Conservation (phyloP, 2,113 vertebrate species). For the Anas platyrhynchos region DNA sequence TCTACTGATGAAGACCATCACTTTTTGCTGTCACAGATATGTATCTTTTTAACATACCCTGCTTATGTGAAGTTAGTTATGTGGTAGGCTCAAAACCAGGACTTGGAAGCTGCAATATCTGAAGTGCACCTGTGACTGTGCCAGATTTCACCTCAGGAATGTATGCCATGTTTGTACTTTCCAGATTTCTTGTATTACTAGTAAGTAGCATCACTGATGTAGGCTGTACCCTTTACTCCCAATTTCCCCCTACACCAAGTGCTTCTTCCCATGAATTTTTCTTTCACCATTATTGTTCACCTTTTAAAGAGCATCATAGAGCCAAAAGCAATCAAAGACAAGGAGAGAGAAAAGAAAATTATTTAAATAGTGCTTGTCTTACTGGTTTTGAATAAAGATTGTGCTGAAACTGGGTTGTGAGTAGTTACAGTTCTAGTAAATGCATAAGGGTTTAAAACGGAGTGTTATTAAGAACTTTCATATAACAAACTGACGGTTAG, state of each 20-base stretch:
- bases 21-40: slow-evolving; percentile 21
- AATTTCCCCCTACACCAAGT: not conserved
- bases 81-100: not conserved
- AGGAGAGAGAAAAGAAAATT: not conserved
- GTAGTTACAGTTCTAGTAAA: not conserved
- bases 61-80: slow-evolving; percentile 16
- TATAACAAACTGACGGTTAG: not conserved
- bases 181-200: not conserved
- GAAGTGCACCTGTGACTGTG: not conserved
- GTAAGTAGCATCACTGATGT: not conserved
- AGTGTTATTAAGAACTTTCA: not conserved
- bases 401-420: not conserved
- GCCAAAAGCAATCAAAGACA: not conserved
- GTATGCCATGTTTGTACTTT: not conserved
- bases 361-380: not conserved
- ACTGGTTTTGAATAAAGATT: not conserved
- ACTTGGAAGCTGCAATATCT: not conserved
- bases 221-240: not conserved
- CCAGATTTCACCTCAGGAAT: not conserved
- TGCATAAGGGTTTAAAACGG: not conserved
- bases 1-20: not conserved
- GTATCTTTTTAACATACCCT: slow-evolving; percentile 26
- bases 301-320: not conserved
- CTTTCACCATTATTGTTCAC: not conserved
- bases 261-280: not conserved